A percentile compares a stretch with the other conserved stretches of the same genome.
Conservation (phyloP, 1,140 invertebrate genomes). For the Micrasema longulum region DNA sequence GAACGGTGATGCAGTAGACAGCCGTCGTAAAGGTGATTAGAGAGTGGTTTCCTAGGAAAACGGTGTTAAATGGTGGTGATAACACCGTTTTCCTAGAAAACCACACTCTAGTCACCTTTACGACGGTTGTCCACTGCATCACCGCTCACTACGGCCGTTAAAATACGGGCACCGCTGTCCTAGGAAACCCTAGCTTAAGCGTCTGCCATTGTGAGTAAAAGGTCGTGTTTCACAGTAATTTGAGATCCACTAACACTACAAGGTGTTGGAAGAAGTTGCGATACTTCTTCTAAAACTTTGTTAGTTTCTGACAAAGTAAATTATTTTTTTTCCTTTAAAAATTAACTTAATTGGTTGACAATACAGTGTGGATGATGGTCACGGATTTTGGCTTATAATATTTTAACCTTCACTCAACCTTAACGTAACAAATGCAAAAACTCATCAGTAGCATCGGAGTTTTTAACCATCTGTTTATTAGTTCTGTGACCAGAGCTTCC, state of each 20-base stretch:
- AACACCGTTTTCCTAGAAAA: too few species aligned
- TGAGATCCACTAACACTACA: too few species aligned
- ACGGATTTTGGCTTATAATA: conserved; percentile 14
- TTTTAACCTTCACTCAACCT: not conserved
- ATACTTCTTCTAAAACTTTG: not conserved
- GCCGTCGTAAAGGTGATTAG: too few species aligned
- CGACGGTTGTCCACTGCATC: too few species aligned
- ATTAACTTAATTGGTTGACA: conserved; percentile 7
- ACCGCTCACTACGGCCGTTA: conserved; percentile 62
- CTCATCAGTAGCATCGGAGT: not conserved
- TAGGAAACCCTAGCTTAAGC: too few species aligned
- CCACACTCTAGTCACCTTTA: too few species aligned
- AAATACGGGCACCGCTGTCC: conserved; percentile 44
- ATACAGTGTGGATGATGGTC: not conserved
- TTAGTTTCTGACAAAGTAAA: not conserved
- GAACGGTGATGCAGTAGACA: too few species aligned
- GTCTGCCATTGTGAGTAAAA: too few species aligned
- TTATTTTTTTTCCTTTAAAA: conserved; percentile 5
- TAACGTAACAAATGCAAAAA: not conserved
- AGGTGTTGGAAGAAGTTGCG: too few species aligned
- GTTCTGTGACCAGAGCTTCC: too few species aligned
- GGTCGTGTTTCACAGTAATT: too few species aligned
- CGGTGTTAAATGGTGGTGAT: conserved; percentile 59
- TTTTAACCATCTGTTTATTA: conserved; percentile 5
- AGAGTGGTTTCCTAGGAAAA: too few species aligned